Conservation (phyloP, 1,140 invertebrate genomes). For the Catajapyx aquilonaris region DNA sequence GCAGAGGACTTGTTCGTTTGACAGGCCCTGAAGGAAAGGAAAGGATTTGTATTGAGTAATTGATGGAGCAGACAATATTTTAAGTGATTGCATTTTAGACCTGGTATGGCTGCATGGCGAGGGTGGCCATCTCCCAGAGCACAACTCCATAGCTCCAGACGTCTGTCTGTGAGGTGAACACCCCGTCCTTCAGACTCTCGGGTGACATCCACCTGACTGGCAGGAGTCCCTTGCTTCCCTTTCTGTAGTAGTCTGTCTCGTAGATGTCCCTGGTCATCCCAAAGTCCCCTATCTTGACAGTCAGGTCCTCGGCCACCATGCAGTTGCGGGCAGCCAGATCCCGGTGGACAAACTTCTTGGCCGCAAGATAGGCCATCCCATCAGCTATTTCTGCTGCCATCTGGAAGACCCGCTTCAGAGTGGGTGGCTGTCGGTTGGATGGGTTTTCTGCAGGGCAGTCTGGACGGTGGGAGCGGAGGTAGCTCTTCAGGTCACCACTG, state of each 20-base stretch:
- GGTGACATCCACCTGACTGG: conserved; percentile 85
- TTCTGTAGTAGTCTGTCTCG: conserved; percentile 91
- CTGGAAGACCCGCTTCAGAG: conserved; percentile 33
- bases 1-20: conserved; percentile 54
- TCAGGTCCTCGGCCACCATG: conserved; percentile 77
- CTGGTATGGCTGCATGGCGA: conserved; percentile 90
- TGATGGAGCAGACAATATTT: not conserved
- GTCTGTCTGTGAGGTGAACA: conserved; percentile 78
- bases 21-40: conserved; percentile 30
- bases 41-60: conserved; percentile 3
- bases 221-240: conserved; percentile 63
- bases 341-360: conserved; percentile 88
- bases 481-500: conserved; percentile 82
- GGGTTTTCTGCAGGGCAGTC: conserved; percentile 35
- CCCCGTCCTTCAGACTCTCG: conserved; percentile 86
- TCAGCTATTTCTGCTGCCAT: conserved; percentile 97
- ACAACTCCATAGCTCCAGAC: conserved; percentile 95
- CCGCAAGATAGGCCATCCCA: conserved; percentile 90
- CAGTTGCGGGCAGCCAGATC: conserved; percentile 95
- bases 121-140: conserved; percentile 93
- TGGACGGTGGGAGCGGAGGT: conserved; percentile 64
- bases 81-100: no score
- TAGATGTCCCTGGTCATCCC: conserved; percentile 93
- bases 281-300: conserved; percentile 91
- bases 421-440: conserved; percentile 35